Evolutionary conservation across 2,797 vertebrate genomes (phyloP), one percentile per base, ranked within the genome.

Genomic region (Propithecus deckenii): DNA sequence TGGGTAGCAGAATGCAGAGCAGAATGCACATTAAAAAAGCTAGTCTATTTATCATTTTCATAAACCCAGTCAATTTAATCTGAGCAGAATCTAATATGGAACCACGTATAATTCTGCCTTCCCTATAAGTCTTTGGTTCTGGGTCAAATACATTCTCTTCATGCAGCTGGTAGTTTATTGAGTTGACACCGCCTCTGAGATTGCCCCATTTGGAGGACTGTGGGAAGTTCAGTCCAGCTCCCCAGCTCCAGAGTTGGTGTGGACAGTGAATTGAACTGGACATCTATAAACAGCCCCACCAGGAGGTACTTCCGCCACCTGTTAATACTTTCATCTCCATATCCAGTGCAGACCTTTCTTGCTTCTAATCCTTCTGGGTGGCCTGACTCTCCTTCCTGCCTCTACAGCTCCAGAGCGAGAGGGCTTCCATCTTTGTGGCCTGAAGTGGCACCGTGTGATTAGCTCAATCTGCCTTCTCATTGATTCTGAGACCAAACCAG

Each of bases 111-210:
- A 85, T 75, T 80, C 32, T 89, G 72, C 35, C 83, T 97, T 91
- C 65, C 85, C 65, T 93, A 1, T 71, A 89, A 91, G 74, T 80
- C 90, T 75, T 80, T 57, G 72, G 50, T 91, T 65, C 84, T 89
- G 4, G 74, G 87, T 80, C 43, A 92, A 57, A 83, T 46, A 50
- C 63, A 38, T 55, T 57, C 4, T 92, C 79, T 71, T 89, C 43
- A n/a, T 41, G 63, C 14, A 32, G 52, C 22, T 59, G 14, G 38
- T 50, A 65, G 50, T 81, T 92, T 43, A 93, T 3, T 76, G 43
- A 72, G 25, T 55, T 4, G 28, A 76, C 35, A 46, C 18, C 15
- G 38, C 7, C 65, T 63, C 74, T 78, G 67, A 76, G 48, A 69
- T n/a, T 61, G 65, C 38, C 69, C 71, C n/a, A 20, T 75, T 61